A percentile compares a stretch with the other conserved stretches of the same genome.
phyloP scores from a whole-genome alignment of 2,113 vertebrate genomes.

The Silurus glanis region DNA sequence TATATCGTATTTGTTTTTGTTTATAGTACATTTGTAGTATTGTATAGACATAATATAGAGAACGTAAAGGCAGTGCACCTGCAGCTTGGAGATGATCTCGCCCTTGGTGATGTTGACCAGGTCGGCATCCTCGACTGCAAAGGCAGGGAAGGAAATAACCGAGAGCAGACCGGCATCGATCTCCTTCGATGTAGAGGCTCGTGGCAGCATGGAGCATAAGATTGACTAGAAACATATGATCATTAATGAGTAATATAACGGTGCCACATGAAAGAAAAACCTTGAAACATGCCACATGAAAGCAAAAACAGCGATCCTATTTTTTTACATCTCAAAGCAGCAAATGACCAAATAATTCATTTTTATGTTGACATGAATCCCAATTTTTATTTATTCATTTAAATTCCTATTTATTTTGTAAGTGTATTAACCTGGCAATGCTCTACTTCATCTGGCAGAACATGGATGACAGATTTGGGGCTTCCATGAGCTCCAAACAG shows the following conservation, averaged over 20 bases:
- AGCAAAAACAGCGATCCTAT: no score
- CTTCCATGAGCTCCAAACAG: conserved; percentile 94
- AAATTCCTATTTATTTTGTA: no score
- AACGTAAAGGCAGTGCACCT: conserved; percentile 69
- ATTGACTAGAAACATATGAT: conserved; percentile 80
- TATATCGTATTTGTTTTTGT: neutral
- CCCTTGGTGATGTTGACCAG: conserved; percentile 92
- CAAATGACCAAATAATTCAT: neutral
- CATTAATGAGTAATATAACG: neutral
- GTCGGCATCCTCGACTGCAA: conserved; percentile 92
- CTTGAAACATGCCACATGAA: neutral
- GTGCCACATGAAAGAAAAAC: neutral
- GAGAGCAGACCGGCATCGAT: conserved; percentile 95
- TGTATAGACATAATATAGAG: neutral
- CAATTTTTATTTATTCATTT: no score
- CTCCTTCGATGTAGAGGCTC: conserved; percentile 96
- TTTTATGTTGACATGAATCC: neutral
- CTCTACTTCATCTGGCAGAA: conserved; percentile 94
- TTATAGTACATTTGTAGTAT: neutral
- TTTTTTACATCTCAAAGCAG: no score
- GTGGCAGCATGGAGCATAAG: conserved; percentile 95
- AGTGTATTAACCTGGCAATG: conserved; percentile 87
- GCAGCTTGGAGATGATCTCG: conserved; percentile 93
- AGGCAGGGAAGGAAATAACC: conserved; percentile 95
- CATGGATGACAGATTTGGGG: conserved; percentile 94